A percentile compares a stretch with the other conserved stretches of the same genome.
Evolutionary conservation across 2,797 vertebrate genomes (phyloP).

Genomic region (Mastacembelus armatus): DNA sequence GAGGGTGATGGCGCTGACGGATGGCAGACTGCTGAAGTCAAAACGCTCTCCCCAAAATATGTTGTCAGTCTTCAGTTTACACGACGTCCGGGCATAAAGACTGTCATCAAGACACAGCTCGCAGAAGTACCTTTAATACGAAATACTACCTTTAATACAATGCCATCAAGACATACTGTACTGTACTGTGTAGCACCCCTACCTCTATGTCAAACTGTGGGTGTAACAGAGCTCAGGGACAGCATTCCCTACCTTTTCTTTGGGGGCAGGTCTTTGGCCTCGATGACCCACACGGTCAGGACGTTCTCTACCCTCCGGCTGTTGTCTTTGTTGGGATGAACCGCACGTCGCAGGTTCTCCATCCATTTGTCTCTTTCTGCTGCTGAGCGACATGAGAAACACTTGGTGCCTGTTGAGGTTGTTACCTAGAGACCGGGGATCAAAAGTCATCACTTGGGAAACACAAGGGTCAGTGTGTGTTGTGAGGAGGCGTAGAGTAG

Average conservation of each 20-base stretch:
- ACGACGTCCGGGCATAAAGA: slow-evolving; percentile 95
- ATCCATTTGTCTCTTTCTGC: slow-evolving; percentile 98
- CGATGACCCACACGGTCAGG: slow-evolving; percentile 95
- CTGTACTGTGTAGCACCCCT: too few relatives aligned
- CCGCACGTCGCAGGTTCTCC: slow-evolving; percentile 93
- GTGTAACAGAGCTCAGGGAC: background rate
- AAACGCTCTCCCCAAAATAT: slow-evolving; percentile 99
- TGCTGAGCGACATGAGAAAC: slow-evolving; percentile 94
- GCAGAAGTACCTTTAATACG: slow-evolving; percentile 88
- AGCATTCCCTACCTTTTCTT: slow-evolving; percentile 87
- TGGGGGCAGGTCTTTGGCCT: slow-evolving; percentile 94
- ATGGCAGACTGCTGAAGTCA: slow-evolving; percentile 92
- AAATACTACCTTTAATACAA: background rate
- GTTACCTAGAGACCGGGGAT: slow-evolving; percentile 85
- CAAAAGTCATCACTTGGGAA: slow-evolving; percentile 3
- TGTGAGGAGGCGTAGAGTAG: background rate
- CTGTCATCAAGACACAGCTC: slow-evolving; percentile 97
- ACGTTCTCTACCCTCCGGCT: slow-evolving; percentile 91
- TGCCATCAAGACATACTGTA: too few relatives aligned
- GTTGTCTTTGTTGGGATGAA: slow-evolving; percentile 96
- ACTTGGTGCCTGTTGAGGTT: slow-evolving; percentile 94
- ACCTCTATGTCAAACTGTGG: too few relatives aligned
- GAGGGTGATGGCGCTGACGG: slow-evolving; percentile 89
- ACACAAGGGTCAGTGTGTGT: background rate
- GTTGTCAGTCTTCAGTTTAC: slow-evolving; percentile 95